Base-by-base conservation (phyloP, 2,888 invertebrate genomes). In the Eucera pruinosa region DNA sequence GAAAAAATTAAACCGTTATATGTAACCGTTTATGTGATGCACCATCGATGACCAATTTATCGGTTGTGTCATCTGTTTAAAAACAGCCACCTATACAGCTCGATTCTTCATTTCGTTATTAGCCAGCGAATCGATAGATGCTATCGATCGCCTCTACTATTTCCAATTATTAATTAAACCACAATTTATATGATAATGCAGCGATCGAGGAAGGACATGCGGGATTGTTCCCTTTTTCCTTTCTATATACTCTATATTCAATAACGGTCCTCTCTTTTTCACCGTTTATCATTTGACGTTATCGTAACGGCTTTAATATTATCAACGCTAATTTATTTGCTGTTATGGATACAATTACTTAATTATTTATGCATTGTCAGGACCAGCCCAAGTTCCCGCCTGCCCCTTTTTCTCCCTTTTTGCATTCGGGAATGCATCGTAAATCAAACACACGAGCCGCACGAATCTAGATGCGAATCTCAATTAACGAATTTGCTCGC, bases 401-500 rank as follows among this genome's bases (percentile, higher is more conserved):
- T 11, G 13, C 30, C 41, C n/a, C 27, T 27, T 36, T 18, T n/a
- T 4, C 57, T 15, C 11, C 0, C 20, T 33, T 23, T 25, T 1
- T 23, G 0, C n/a, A n/a, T n/a, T n/a, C n/a, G n/a, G n/a, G n/a
- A n/a, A n/a, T n/a, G n/a, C n/a, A n/a, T 2, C 41, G 50, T 50
- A n/a, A 50, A 66, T 71, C 70, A 57, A 30, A 52, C 30, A 1
- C 33, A 2, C 7, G 33, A 6, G 4, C 20, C 33, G 11, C 11
- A 6, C 9, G 33, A 41, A 57, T 66, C 50, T 43, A 66, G 57
- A 50, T 36, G 9, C 57, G 25, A 71, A 58, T 60, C 39, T 48
- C 45, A 66, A 61, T 72, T 60, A 60, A 30, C 52, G 33, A 65
- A 60, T 65, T 72, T 65, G 54, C 47, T 55, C 45, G 52, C 30